A percentile compares a stretch with the other conserved stretches of the same genome.
Conservation (phyloP, 2,888 invertebrate genomes). For the Lomographa bimaculata region DNA sequence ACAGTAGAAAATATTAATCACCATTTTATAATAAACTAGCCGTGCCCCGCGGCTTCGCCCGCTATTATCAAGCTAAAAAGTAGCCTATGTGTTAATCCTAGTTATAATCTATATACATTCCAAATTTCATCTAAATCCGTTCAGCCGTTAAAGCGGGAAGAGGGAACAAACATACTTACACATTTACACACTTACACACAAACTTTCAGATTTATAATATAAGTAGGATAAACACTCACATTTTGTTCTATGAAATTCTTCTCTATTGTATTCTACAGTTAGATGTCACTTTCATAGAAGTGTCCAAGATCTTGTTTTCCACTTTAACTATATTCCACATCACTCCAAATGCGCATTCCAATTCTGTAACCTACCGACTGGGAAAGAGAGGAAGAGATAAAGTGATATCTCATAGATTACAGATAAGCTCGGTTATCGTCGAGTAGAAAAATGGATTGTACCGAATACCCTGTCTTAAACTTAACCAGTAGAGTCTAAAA, state of each 20-base stretch:
- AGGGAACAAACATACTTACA: too few relatives aligned
- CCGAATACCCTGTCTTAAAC: conserved; percentile 26
- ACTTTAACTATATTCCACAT: conserved; percentile 19
- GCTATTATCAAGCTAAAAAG: too few relatives aligned
- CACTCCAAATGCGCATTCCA: conserved; percentile 10
- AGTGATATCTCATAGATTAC: conserved; percentile 29
- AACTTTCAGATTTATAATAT: too few relatives aligned
- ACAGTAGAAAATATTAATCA: too few relatives aligned
- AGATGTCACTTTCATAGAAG: conserved; percentile 17
- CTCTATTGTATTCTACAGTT: neutral
- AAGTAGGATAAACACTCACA: conserved; percentile 14
- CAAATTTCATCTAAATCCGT: too few relatives aligned
- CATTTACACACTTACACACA: too few relatives aligned
- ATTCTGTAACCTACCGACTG: conserved; percentile 19
- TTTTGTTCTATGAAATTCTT: neutral
- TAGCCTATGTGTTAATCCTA: too few relatives aligned
- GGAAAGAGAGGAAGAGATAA: conserved; percentile 37
- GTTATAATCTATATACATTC: too few relatives aligned
- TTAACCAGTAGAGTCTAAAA: conserved; percentile 24
- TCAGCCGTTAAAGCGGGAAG: too few relatives aligned
- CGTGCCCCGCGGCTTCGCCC: too few relatives aligned
- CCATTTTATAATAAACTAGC: too few relatives aligned
- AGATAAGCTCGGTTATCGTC: conserved; percentile 31
- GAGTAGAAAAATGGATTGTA: conserved; percentile 12
- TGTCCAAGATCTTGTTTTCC: conserved; percentile 15